Base-by-base conservation (phyloP, 1,140 invertebrate genomes). In the Drosophila athabasca region DNA sequence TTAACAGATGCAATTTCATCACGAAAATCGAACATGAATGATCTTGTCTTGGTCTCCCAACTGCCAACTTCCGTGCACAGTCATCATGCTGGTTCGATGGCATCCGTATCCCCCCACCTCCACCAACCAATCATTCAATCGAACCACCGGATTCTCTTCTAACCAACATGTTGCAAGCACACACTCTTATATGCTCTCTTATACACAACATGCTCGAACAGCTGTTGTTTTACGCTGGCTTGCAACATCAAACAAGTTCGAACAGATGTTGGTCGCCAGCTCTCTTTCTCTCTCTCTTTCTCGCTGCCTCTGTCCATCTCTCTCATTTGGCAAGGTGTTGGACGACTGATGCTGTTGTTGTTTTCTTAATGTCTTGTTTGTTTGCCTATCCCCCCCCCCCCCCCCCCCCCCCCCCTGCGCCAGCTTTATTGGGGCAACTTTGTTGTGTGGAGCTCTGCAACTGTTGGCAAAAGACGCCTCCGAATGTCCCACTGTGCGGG, bases 181-280 rank as follows among this genome's bases (percentile, higher is more conserved):
- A 13, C 13, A 8, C 54, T 15, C 35, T 22, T 22, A 0, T 22
- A 0, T 1, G 8, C 26, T 73, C 71, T 75, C 73, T 76, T 76
- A 76, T 76, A 76, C n/a, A 26, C 41, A 75, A 75, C 73, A 61
- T 66, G 71, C 50, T 84, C 72, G 72, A 85, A 77, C 82, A 85
- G 81, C 81, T 85, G 81, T 80, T 80, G 29, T 41, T 35, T 17
- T 39, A 13, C 11, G 35, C 35, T 3, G 8, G 8, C 3, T 6
- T 60, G 29, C 57, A 62, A 48, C 76, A 60, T 8, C 81, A 8
- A 85, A 74, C 82, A 81, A 64, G 77, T 87, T 82, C 15, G 67
- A 52, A 11, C 44, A 55, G 61, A 66, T 78, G 76, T 76, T 65
- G 55, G 53, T 9, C 22, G n/a, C 24, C 35, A 17, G 46, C 43